Base-by-base conservation (phyloP, 2,888 invertebrate genomes). In the Hanleya hanleyi region DNA sequence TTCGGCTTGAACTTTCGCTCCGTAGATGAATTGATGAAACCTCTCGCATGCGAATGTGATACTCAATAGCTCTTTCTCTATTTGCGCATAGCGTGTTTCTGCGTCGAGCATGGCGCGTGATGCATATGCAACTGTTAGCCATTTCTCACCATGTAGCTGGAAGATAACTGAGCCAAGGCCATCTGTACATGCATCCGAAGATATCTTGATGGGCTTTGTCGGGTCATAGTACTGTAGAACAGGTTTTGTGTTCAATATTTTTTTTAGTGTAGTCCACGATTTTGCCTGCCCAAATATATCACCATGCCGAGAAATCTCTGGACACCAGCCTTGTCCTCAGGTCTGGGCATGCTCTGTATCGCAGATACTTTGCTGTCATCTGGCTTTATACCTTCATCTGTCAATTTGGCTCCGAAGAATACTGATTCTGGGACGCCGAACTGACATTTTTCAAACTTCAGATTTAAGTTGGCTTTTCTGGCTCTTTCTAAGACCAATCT, bases 321-420 rank as follows among this genome's bases (percentile, higher is more conserved):
- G 38, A 51, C 61, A 61, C 29, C 5, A 35, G 49, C 68, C 7
- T 15, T 47, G 18, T 67, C 41, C 50, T 50, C 32, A n/a, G 29
- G 41, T 32, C 35, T 32, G 32, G n/a, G 50, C 35, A 36, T 57
- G 7, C 22, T 47, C 22, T 47, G 1, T 47, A 7, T 47, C n/a
- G 47, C 47, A n/a, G 47, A 47, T 2, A 47, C 2, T 47, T 47
- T 47, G 47, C 22, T 47, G n/a, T 47, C 33, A 57, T 61, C 68
- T 29, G 67, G 29, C 38, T 67, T 7, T 1, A 67, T n/a, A 33
- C 71, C 71, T 32, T 37, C n/a, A 35, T 32, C 33, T 5, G 57
- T 65, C 12, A 69, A 50, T 15, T n/a, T 9, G 36, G 65, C 50
- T n/a, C 73, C 65, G 41, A 69, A 69, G 61, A 73, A 26, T 26